These are phyloP conservation scores for Caenorhabditis uteleia DNA, from an alignment of 2,888 invertebrate genomes.

Conservation along the genomic window DNA sequence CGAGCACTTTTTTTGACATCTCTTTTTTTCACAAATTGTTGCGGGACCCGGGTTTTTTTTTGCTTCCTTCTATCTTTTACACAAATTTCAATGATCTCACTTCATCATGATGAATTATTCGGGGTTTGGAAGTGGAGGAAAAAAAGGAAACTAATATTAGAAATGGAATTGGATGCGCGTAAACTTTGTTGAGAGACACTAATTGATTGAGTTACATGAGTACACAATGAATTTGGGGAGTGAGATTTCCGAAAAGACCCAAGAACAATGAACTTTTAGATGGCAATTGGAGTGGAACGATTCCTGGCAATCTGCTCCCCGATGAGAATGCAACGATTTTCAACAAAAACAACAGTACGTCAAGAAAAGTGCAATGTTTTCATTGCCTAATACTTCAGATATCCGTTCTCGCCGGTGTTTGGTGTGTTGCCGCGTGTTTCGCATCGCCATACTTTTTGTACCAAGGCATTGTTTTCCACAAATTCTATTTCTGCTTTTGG, in stretches of 20 bases:
- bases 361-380: neutral
- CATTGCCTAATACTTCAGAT: slow-evolving; percentile 22
- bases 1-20: no score
- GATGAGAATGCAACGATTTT: slow-evolving; percentile 55
- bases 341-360: slow-evolving; percentile 43
- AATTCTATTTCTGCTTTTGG: slow-evolving; percentile 46
- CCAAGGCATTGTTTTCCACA: slow-evolving; percentile 38
- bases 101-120: no score
- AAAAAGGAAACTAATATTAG: no score
- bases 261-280: slow-evolving; percentile 34
- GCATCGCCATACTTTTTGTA: slow-evolving; percentile 52
- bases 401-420: slow-evolving; percentile 36
- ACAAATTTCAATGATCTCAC: no score
- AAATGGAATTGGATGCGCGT: neutral
- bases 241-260: neutral
- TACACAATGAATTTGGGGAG: neutral
- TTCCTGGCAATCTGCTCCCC: slow-evolving; percentile 61
- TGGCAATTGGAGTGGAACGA: slow-evolving; percentile 59
- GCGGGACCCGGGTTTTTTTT: no score
- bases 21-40: no score
- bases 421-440: slow-evolving; percentile 51
- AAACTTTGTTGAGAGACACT: neutral
- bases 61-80: no score
- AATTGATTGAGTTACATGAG: neutral
- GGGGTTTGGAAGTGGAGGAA: no score